Conservation (phyloP, 2,797 vertebrate species). For the Ctenopoma multispine region DNA sequence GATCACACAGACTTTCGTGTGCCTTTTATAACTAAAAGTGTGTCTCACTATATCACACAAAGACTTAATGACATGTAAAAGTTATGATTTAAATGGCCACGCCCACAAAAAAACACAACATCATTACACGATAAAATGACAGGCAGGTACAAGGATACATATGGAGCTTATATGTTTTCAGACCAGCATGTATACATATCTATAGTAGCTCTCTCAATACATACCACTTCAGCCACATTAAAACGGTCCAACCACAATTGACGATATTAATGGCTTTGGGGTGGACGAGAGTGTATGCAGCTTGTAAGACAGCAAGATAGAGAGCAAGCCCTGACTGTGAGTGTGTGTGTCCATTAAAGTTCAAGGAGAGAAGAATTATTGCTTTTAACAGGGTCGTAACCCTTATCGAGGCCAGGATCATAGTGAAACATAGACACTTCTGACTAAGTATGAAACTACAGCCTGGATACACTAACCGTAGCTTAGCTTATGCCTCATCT, state of each 20-base stretch:
- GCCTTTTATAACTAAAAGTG: too few relatives aligned
- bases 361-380: constrained; percentile 20
- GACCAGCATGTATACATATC: background rate
- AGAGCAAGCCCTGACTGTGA: constrained; percentile 10
- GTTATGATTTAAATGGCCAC: background rate
- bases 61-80: too few relatives aligned
- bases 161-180: constrained; percentile 42
- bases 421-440: background rate
- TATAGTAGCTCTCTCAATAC: constrained; percentile 9
- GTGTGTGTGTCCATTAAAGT: constrained; percentile 7
- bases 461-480: background rate
- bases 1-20: too few relatives aligned
- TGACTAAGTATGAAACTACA: too few relatives aligned
- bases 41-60: too few relatives aligned
- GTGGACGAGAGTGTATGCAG: constrained; percentile 14
- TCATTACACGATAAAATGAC: constrained; percentile 41
- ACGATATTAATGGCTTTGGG: constrained; percentile 30
- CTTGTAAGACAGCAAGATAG: constrained; percentile 8
- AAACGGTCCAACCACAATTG: constrained; percentile 14
- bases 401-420: background rate
- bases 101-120: background rate
- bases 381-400: constrained; percentile 6
- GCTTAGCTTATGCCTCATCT: background rate
- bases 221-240: constrained; percentile 49
- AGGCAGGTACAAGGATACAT: constrained; percentile 20